Evolutionary conservation across 1,140 invertebrate genomes (phyloP).

Genomic region (Melitaea cinxia): DNA sequence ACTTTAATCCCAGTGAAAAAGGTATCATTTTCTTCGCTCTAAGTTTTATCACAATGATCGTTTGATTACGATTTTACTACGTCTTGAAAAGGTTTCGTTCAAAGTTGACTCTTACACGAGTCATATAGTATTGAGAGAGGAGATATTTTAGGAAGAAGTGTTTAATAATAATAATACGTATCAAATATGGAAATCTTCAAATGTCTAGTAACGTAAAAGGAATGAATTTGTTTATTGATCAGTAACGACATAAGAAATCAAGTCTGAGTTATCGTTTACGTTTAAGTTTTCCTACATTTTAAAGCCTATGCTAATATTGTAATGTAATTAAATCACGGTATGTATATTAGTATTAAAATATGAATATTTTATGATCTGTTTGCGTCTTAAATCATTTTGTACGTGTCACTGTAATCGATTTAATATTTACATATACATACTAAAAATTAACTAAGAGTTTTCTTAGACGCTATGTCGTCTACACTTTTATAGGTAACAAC

Average conservation of each 20-base stretch:
- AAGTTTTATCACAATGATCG: constrained; percentile 1
- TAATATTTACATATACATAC: constrained; percentile 20
- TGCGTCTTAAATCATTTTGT: constrained; percentile 43
- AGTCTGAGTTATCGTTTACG: constrained; percentile 15
- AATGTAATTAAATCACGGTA: constrained; percentile 38
- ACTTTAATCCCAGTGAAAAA: constrained; percentile 9
- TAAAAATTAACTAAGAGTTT: constrained; percentile 24
- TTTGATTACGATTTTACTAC: constrained; percentile 5
- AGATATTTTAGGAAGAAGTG: neutral
- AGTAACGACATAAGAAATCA: constrained; percentile 12
- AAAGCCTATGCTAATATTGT: constrained; percentile 34
- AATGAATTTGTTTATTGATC: constrained; percentile 12
- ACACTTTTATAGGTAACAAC: no score
- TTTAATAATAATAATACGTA: neutral
- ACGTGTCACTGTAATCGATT: constrained; percentile 21
- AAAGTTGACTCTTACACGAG: neutral
- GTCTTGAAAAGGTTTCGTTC: neutral
- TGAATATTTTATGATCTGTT: constrained; percentile 45
- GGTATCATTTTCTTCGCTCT: neutral
- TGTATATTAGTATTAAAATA: constrained; percentile 48
- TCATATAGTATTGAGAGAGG: neutral
- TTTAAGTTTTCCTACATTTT: constrained; percentile 15
- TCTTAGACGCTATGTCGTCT: neutral
- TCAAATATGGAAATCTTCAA: constrained; percentile 1
- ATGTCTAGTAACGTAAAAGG: neutral